A percentile compares a stretch with the other conserved stretches of the same genome.
Conservation (phyloP, 2,797 vertebrate genomes). For the Parambassis ranga region DNA sequence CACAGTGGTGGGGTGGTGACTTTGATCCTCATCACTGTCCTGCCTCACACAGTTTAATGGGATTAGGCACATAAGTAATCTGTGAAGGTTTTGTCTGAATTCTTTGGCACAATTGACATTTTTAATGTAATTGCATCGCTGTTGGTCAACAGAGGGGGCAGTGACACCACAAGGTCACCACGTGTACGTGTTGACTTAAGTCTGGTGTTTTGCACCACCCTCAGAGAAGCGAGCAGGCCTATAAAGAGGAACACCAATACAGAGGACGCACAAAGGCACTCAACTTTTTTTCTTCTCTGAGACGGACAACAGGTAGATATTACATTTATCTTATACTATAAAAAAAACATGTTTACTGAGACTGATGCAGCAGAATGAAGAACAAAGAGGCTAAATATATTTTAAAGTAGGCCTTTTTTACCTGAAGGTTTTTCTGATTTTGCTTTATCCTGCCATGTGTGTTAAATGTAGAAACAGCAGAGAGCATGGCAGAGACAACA, state of each 20-base stretch:
- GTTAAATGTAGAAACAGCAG: no score
- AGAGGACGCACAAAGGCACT: conserved; percentile 14
- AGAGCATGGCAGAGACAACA: no score
- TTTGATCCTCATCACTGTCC: no score
- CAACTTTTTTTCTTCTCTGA: conserved; percentile 38
- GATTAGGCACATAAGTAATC: neutral
- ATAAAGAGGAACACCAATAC: conserved; percentile 70
- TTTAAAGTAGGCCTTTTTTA: no score
- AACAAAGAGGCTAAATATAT: no score
- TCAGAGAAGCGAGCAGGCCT: conserved; percentile 26
- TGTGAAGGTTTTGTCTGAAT: no score
- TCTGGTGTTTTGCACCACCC: conserved; percentile 55
- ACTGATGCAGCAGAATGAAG: neutral
- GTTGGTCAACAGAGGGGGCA: conserved; percentile 42
- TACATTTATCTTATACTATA: neutral
- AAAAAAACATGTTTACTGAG: rapidly evolving
- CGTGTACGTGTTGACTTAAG: conserved; percentile 60
- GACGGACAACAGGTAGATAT: conserved; percentile 69
- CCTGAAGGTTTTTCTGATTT: no score
- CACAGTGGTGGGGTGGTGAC: no score
- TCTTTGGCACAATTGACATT: no score
- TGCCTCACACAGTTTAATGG: no score
- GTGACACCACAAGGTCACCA: conserved; percentile 51
- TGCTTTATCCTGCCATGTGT: no score
- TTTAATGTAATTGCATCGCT: neutral